These are phyloP conservation scores for Drosophila equinoxialis DNA, from an alignment of 1,140 invertebrate genomes.

Conservation along the genomic window DNA sequence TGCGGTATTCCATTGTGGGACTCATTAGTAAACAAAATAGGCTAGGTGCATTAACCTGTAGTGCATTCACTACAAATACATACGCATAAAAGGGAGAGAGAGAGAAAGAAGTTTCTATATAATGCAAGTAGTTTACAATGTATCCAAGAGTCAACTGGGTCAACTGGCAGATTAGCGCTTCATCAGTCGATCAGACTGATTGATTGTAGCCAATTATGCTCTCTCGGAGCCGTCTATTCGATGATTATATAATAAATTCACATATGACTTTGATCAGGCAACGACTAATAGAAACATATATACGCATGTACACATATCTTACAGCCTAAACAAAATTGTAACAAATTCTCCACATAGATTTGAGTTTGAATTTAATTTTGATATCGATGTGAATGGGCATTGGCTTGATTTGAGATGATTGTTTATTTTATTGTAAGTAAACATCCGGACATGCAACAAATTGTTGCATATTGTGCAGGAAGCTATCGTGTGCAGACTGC, in stretches of 20 bases:
- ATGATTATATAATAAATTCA: slow-evolving; percentile 73
- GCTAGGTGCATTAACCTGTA: slow-evolving; percentile 70
- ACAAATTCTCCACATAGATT: slow-evolving; percentile 56
- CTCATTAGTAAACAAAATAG: slow-evolving; percentile 79
- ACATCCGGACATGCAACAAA: slow-evolving; percentile 79
- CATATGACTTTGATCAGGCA: slow-evolving; percentile 72
- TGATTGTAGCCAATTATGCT: slow-evolving; percentile 71
- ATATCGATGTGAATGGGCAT: slow-evolving; percentile 55
- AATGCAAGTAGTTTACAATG: slow-evolving; percentile 13
- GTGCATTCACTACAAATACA: neutral
- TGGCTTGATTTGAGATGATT: slow-evolving; percentile 42
- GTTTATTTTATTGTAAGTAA: slow-evolving; percentile 80
- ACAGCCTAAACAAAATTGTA: slow-evolving; percentile 60
- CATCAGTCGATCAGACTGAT: slow-evolving; percentile 65
- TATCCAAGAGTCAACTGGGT: slow-evolving; percentile 57
- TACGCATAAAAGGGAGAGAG: neutral
- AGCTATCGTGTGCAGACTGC: slow-evolving; percentile 45
- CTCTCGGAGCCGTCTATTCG: slow-evolving; percentile 9
- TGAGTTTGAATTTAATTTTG: slow-evolving; percentile 48
- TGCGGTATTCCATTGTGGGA: slow-evolving; percentile 57
- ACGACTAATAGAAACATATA: slow-evolving; percentile 25
- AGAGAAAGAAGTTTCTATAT: neutral
- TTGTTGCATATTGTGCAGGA: slow-evolving; percentile 78
- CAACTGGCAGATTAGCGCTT: slow-evolving; percentile 72
- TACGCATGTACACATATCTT: neutral